These are phyloP conservation scores for Aramus guarauna DNA, from an alignment of 2,113 vertebrate species.

Conservation along the genomic window DNA sequence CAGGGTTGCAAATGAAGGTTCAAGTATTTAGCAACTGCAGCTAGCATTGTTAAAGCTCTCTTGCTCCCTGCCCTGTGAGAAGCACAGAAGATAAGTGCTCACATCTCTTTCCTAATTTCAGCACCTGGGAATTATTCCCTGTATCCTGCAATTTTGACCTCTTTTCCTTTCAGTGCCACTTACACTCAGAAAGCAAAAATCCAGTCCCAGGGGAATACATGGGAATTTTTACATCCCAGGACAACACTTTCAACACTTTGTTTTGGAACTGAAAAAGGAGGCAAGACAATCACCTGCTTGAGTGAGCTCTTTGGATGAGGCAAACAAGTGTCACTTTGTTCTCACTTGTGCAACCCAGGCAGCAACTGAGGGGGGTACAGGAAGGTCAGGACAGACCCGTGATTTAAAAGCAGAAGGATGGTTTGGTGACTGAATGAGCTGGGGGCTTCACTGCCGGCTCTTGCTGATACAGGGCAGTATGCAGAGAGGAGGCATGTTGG, in stretches of 20 bases:
- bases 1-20: not conserved
- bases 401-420: conserved; percentile 25
- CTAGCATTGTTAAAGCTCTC: not conserved
- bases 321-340: conserved; percentile 63
- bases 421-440: not conserved
- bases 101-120: not conserved
- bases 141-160: not conserved
- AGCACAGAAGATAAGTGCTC: not conserved
- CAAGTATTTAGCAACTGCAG: not conserved
- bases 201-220: not conserved
- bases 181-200: not conserved
- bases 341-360: conserved; percentile 21
- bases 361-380: not conserved
- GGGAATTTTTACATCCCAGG: conserved; percentile 31
- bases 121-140: not conserved
- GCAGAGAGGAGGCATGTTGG: not conserved
- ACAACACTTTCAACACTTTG: conserved; percentile 47
- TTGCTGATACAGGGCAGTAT: not conserved
- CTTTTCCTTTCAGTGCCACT: not conserved
- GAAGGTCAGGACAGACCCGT: conserved; percentile 15
- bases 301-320: conserved; percentile 15
- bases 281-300: conserved; percentile 60
- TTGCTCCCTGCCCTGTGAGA: not conserved
- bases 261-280: conserved; percentile 13
- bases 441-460: not conserved